phyloP scores from a whole-genome alignment of 2,113 vertebrate species.

The Pseudonaja textilis region DNA sequence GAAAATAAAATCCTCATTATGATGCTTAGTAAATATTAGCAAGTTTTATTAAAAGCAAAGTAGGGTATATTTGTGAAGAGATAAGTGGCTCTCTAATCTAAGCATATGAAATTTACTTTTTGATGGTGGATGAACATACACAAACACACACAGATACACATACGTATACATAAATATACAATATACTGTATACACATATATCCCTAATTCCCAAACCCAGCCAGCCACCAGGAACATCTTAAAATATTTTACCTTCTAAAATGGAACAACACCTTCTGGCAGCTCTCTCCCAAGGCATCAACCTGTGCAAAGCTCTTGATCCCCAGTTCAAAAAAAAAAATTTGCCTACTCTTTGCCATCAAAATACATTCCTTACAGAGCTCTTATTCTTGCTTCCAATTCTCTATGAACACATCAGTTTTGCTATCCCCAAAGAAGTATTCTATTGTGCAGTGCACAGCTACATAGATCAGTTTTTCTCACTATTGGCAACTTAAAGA shows the following conservation, averaged over 20 bases:
- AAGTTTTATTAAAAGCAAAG: conserved; percentile 52
- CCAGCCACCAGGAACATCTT: background rate
- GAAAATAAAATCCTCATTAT: conserved; percentile 49
- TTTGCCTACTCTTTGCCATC: background rate
- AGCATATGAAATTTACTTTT: conserved; percentile 40
- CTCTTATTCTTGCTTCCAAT: background rate
- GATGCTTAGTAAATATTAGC: conserved; percentile 39
- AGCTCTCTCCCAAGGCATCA: background rate
- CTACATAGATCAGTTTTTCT: background rate
- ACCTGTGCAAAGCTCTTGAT: background rate
- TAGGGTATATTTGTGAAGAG: conserved; percentile 22
- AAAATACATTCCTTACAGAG: background rate
- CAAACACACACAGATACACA: background rate
- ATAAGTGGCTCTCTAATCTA: conserved; percentile 28
- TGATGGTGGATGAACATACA: conserved; percentile 35
- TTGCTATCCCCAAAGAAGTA: background rate
- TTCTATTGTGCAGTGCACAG: background rate
- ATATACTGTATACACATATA: background rate
- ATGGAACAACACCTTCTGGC: background rate
- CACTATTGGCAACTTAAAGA: background rate
- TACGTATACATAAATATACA: background rate
- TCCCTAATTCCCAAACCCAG: background rate
- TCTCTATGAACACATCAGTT: background rate
- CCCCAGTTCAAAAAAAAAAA: background rate
- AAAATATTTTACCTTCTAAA: background rate